Conservation (phyloP, 2,113 vertebrate genomes). For the Grantiella picta region DNA sequence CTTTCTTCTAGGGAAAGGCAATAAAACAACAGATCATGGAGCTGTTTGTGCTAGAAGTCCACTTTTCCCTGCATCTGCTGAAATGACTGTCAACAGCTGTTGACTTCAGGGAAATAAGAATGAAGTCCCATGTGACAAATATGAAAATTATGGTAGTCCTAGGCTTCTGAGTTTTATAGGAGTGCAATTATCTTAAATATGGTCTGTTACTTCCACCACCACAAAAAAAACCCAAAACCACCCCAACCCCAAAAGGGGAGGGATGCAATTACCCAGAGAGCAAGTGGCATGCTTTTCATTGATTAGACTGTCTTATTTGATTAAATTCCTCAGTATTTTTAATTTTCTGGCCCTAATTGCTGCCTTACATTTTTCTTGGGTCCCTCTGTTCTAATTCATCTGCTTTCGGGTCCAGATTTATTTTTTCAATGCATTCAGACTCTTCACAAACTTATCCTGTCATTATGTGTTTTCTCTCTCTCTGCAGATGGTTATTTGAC, state of each 20-base stretch:
- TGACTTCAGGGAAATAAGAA: background rate
- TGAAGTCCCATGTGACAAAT: conserved; percentile 16
- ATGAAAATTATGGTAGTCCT: conserved; percentile 33
- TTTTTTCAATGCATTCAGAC: conserved; percentile 37
- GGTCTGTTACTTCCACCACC: conserved; percentile 43
- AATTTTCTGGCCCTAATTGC: conserved; percentile 46
- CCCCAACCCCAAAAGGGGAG: background rate
- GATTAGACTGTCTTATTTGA: conserved; percentile 72
- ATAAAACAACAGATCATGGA: conserved; percentile 2
- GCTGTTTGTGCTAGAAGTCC: background rate
- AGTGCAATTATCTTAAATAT: conserved; percentile 72
- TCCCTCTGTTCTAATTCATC: conserved; percentile 59
- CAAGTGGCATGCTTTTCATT: conserved; percentile 61
- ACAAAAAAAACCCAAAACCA: background rate
- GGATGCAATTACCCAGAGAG: conserved; percentile 65
- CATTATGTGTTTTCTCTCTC: conserved; percentile 51
- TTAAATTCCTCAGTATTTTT: conserved; percentile 66
- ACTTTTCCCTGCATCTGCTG: background rate
- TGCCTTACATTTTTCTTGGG: conserved; percentile 52
- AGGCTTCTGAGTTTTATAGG: conserved; percentile 61
- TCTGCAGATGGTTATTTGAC: conserved; percentile 47
- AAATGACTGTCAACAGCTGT: background rate
- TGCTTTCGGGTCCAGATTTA: conserved; percentile 55
- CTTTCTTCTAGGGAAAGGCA: conserved; percentile 29
- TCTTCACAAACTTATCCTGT: conserved; percentile 47